These are phyloP conservation scores for Muscina levida DNA, from an alignment of 2,888 invertebrate genomes.

Conservation along the genomic window DNA sequence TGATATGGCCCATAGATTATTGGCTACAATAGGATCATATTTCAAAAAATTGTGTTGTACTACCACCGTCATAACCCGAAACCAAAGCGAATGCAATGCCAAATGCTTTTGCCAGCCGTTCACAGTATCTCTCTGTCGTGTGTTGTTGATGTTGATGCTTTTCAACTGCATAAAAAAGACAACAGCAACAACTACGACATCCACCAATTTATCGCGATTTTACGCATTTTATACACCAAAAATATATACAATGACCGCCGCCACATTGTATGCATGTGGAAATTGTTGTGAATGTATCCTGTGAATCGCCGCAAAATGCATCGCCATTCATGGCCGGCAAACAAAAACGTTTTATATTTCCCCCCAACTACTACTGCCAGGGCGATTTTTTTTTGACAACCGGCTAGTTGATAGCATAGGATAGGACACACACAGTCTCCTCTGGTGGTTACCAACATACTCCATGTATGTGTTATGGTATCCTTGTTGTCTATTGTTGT, in stretches of 20 bases:
- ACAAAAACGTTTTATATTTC: constrained; percentile 26
- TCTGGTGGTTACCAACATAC: too few relatives aligned
- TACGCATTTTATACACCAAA: constrained; percentile 55
- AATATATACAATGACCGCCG: not conserved
- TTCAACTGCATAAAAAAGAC: constrained; percentile 55
- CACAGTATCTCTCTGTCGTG: not conserved
- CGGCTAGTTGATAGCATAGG: constrained; percentile 58
- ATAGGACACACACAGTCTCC: too few relatives aligned
- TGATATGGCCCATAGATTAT: constrained; percentile 56
- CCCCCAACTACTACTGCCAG: not conserved
- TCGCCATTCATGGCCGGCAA: not conserved
- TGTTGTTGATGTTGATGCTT: not conserved
- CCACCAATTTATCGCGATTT: constrained; percentile 60
- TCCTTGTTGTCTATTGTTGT: not conserved
- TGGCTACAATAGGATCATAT: constrained; percentile 63
- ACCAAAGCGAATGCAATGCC: constrained; percentile 63
- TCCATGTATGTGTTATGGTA: not conserved
- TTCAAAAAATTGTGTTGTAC: constrained; percentile 39
- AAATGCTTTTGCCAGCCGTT: constrained; percentile 33
- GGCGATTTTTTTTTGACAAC: constrained; percentile 14
- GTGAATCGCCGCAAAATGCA: constrained; percentile 2
- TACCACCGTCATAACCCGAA: constrained; percentile 56
- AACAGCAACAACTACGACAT: constrained; percentile 2
- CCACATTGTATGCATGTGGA: constrained; percentile 1
- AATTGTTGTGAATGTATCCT: not conserved